Evolutionary conservation across 2,113 vertebrate species (phyloP), one percentile per base, ranked within the genome.

Genomic region (Bubo scandiacus): DNA sequence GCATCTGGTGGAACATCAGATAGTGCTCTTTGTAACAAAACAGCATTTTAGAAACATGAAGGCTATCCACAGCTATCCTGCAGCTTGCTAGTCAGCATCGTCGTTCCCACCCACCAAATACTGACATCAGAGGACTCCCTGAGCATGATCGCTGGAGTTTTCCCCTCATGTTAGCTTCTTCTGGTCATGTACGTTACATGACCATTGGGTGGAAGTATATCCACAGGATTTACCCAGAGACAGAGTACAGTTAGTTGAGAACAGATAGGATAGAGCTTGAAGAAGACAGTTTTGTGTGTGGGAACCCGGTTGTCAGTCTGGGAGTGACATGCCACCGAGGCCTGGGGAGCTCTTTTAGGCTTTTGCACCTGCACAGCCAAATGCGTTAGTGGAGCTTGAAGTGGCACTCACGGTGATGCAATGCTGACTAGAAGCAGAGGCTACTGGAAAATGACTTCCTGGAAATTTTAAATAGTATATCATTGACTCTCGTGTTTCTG

Each of bases 201-300:
- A 97, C 98, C 97, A 96, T 98, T 97, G 97, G 97, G 97, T 98
- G 98, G 98, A 98, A 97, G 96, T 96, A 98, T 84, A 97, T 90
- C 93, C 97, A 95, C 97, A 97, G 94, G 92, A 96, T 97, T 94
- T 91, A 75, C 73, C 61, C 62, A 36, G 77, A 91, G 90, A 91
- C 5, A 9, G 71, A 12, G 26, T 40, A 26, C 51, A 20, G 11
- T n/a, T 85, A 25, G 34, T 23, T 82, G 87, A 86, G 55, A 62
- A 65, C 58, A 71, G 58, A 77, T 49, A 80, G 78, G 29, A 25
- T 2, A 47, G 81, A 81, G 66, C 59, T 90, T 55, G 17, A 67
- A 83, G 40, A 68, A 95, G 51, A 14, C 7, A 40, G 23, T 70
- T 92, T 57, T 79, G 32, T 61, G 32, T 61, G 27, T 36, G 80